Percentiles rank a stretch among this genome's conserved stretches.
Evolutionary conservation across 30 jellyfish, hydroid and myxozoan species (phyloP).

Genomic region (Hydractinia symbiolongicarpus): DNA sequence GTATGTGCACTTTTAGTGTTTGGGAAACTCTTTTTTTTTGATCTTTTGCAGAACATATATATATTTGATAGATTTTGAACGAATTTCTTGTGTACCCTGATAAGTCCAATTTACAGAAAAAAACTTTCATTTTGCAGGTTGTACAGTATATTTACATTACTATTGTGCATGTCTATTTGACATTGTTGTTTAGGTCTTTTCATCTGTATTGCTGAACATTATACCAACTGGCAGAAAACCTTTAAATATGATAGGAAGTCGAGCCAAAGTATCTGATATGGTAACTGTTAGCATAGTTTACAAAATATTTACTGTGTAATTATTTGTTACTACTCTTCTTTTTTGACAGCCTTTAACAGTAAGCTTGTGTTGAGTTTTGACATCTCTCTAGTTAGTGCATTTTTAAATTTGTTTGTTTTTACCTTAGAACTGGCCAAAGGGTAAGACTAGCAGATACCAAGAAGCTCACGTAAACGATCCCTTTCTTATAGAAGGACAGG

Average conservation of each 20-base stretch:
- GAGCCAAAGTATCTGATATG: conserved; percentile 81
- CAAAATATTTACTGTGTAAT: background rate
- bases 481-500: conserved; percentile 28
- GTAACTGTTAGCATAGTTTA: conserved; percentile 28
- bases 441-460: background rate
- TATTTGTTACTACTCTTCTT: background rate
- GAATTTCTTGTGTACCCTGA: no score
- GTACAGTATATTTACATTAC: no score
- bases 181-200: conserved; percentile 51
- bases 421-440: conserved; percentile 81
- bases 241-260: conserved; percentile 69
- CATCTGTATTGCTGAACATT: conserved; percentile 77
- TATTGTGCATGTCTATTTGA: no score
- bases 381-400: background rate
- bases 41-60: no score
- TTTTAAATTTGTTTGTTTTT: background rate
- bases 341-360: background rate
- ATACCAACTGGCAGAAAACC: conserved; percentile 60
- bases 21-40: no score
- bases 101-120: no score
- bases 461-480: conserved; percentile 26
- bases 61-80: no score
- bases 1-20: conserved; percentile 16
- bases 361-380: background rate
- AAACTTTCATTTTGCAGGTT: no score